These are phyloP conservation scores for Halocynthia roretzi DNA, from an alignment of 23 tunicate species.

Conservation along the genomic window DNA sequence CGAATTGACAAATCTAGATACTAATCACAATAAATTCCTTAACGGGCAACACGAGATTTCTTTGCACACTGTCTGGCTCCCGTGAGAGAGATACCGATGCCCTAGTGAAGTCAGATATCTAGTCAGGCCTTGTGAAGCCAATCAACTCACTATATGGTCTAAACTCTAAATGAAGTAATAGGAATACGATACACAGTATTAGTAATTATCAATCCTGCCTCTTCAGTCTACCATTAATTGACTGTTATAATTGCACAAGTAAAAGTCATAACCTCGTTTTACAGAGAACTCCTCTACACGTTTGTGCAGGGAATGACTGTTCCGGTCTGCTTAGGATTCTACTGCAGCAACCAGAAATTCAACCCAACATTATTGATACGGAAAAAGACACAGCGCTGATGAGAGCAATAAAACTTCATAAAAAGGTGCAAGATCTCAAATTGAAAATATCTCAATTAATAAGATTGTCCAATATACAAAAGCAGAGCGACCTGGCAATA, in stretches of 20 bases:
- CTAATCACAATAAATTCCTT: no score
- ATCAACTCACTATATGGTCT: no score
- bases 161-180: no score
- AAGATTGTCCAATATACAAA: neutral
- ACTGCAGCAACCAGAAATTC: constrained; percentile 4
- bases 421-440: neutral
- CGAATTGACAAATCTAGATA: no score
- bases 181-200: no score
- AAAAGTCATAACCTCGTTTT: neutral
- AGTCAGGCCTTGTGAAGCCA: no score
- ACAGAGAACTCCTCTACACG: constrained; percentile 25
- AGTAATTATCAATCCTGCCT: neutral
- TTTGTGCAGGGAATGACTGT: neutral
- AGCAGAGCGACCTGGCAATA: no score
- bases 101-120: no score
- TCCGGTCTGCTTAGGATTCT: neutral
- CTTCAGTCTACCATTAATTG: neutral
- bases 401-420: neutral
- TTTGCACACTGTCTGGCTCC: no score
- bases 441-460: neutral
- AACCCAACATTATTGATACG: constrained; percentile 1
- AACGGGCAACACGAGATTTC: no score
- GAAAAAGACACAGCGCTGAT: constrained; percentile 17
- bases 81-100: no score
- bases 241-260: no score